Conservation (phyloP, 2,888 invertebrate species). For the Aphidius colemani region DNA sequence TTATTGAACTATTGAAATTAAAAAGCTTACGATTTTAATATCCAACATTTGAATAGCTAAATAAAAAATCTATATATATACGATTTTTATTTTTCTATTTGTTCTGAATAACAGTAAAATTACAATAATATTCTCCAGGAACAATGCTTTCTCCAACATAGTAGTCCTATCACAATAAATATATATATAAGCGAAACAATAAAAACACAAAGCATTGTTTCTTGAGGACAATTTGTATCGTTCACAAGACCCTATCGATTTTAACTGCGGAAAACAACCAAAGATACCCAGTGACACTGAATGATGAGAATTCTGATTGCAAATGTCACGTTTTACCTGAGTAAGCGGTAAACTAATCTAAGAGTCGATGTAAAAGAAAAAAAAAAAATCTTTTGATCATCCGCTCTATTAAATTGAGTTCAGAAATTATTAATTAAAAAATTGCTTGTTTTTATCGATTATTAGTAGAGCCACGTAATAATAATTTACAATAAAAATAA, state of each 20-base stretch:
- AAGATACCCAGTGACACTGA: conserved; percentile 39
- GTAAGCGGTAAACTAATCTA: conserved; percentile 14
- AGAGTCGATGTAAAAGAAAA: too few relatives aligned
- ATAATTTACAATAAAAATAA: too few relatives aligned
- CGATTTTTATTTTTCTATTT: not conserved
- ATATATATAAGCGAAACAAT: conserved; percentile 7
- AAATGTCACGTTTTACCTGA: conserved; percentile 41
- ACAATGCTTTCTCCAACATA: not conserved
- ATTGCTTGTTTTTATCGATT: too few relatives aligned
- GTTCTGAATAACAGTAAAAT: not conserved
- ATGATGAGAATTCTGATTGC: conserved; percentile 45
- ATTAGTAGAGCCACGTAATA: too few relatives aligned
- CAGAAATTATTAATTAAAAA: too few relatives aligned
- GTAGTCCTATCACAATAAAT: not conserved
- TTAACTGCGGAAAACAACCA: conserved; percentile 26
- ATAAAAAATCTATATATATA: not conserved
- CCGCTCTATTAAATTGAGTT: not conserved
- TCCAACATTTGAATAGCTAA: not conserved
- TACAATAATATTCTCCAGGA: not conserved
- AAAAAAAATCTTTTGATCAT: not conserved
- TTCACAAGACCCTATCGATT: conserved; percentile 29
- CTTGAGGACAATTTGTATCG: conserved; percentile 45
- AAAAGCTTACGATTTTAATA: too few relatives aligned
- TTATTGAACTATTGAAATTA: too few relatives aligned
- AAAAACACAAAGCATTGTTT: conserved; percentile 29